phyloP scores from a whole-genome alignment of 2,888 invertebrate genomes.

The Creontiades dilutus region DNA sequence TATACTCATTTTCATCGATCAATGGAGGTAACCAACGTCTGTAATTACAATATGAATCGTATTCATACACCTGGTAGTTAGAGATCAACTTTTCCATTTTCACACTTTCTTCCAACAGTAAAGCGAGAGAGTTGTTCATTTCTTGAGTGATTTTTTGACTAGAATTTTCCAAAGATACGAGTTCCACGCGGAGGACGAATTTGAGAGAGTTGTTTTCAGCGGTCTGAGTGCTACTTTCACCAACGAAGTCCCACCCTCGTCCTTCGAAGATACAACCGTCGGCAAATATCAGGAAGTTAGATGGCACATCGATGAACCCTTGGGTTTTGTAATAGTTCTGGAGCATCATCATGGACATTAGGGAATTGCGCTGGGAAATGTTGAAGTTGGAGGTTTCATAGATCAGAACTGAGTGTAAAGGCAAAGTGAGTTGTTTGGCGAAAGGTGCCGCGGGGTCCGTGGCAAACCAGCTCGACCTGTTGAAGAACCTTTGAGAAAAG shows the following conservation, averaged over 20 bases:
- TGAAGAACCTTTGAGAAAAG: background rate
- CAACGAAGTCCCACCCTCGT: slow-evolving; percentile 81
- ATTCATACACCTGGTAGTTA: slow-evolving; percentile 64
- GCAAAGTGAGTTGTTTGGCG: background rate
- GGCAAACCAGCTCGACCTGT: slow-evolving; percentile 53
- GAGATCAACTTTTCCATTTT: slow-evolving; percentile 64
- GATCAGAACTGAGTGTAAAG: background rate
- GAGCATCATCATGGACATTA: background rate
- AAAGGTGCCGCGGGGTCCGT: slow-evolving; percentile 57
- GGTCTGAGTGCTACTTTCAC: slow-evolving; percentile 66
- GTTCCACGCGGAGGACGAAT: background rate
- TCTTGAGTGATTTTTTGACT: background rate
- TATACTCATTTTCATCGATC: background rate
- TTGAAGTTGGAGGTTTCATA: background rate
- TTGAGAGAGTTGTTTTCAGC: background rate
- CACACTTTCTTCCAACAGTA: slow-evolving; percentile 70
- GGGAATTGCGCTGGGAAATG: background rate
- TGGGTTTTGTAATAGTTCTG: slow-evolving; percentile 24
- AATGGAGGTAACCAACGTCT: background rate
- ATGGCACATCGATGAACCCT: slow-evolving; percentile 72
- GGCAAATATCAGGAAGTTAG: slow-evolving; percentile 74
- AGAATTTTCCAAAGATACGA: background rate
- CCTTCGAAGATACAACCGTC: slow-evolving; percentile 75
- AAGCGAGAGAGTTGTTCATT: slow-evolving; percentile 15
- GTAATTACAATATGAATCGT: background rate